Evolutionary conservation across 2,888 invertebrate genomes (phyloP), one percentile per base, ranked within the genome.

Genomic region (Ceramica pisi): DNA sequence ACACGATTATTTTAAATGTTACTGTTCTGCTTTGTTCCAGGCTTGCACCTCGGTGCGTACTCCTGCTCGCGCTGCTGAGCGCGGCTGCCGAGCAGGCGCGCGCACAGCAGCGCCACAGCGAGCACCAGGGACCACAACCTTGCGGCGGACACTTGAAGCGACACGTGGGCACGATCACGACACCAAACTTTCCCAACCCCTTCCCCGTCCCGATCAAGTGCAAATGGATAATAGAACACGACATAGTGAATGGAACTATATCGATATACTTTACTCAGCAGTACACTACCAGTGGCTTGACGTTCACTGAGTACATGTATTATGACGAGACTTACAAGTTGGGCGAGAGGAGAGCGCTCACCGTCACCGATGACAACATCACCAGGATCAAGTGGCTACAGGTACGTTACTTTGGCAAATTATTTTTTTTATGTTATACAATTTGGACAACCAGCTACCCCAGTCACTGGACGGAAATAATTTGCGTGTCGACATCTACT

Each of bases 161-260:
- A 9, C 96, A 97, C 9, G 96, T 97, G 60, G 98, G 98, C 51
- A 94, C 97, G 68, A 97, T 99, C 62, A 97, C 97, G 78, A 98
- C 98, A n/a, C 98, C 99, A 0, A 97, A 97, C 90, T 99, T 99
- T 90, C 99, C 99, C 0, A 96, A 97, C 73, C 96, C 97, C 31
- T 99, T 98, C 92, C 96, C 97, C 8, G 97, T 98, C 53, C 99
- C 99, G n/a, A 97, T 98, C 77, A 97, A 97, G 83, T 99, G 99
- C 92, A 97, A 97, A 85, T 99, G 99, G 99, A 97, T 99, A 73
- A 98, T 99, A 89, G 93, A 95, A 75, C 98, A 98, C 89, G 97
- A 98, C n/a, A 97, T 98, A 80, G 96, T 96, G 71, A 97, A 97
- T 86, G 97, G 97, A 12, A 97, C 98, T 56, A 35, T 35, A n/a